Conservation (phyloP, 1,140 invertebrate genomes). For the Anastrepha ludens region DNA sequence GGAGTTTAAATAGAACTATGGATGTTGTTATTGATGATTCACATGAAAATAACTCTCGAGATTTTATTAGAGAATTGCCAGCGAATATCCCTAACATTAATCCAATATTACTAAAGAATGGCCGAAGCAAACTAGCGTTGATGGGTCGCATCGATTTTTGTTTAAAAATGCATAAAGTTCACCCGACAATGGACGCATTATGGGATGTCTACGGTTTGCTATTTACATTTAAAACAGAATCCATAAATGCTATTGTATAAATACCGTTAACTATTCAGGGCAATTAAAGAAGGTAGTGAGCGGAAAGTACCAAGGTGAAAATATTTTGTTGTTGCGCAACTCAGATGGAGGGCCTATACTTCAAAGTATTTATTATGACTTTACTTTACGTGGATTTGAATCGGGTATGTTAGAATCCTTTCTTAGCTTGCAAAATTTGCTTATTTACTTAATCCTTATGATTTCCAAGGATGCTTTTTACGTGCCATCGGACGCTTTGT, state of each 20-base stretch:
- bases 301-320: conserved; percentile 63
- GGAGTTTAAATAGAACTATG: conserved; percentile 48
- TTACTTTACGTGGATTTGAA: conserved; percentile 58
- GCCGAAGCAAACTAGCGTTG: conserved; percentile 60
- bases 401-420: conserved; percentile 57
- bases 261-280: conserved; percentile 58
- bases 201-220: conserved; percentile 69
- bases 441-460: too few relatives aligned
- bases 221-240: neutral
- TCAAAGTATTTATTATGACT: conserved; percentile 68
- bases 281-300: conserved; percentile 64
- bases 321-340: conserved; percentile 63
- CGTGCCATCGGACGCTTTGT: conserved; percentile 65
- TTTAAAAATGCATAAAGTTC: conserved; percentile 63
- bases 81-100: neutral
- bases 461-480: conserved; percentile 61
- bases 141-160: conserved; percentile 67
- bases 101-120: conserved; percentile 47
- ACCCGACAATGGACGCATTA: conserved; percentile 64
- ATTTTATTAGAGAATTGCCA: neutral
- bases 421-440: too few relatives aligned
- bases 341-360: conserved; percentile 64
- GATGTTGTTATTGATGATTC: neutral
- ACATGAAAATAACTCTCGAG: neutral
- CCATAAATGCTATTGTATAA: neutral